These are phyloP conservation scores for Excalfactoria chinensis DNA, from an alignment of 2,113 vertebrate species.

Conservation along the genomic window DNA sequence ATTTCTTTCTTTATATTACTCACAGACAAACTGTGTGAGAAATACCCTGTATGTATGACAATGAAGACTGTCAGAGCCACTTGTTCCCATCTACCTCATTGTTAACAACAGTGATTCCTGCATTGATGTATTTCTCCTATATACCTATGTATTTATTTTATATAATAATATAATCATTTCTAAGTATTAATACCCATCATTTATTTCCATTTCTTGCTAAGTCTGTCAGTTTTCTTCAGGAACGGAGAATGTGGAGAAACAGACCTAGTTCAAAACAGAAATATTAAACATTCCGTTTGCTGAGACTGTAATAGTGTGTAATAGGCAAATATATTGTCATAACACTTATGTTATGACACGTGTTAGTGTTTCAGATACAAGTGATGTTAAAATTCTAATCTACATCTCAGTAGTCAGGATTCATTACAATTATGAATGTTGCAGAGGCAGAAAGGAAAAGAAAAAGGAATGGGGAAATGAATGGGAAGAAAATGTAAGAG, in stretches of 20 bases:
- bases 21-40: background rate
- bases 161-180: background rate
- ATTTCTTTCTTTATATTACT: background rate
- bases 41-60: background rate
- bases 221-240: background rate
- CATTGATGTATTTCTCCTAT: background rate
- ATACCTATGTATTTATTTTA: no score
- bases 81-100: background rate
- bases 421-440: background rate
- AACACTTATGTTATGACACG: background rate
- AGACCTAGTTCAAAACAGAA: background rate
- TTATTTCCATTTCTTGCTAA: background rate
- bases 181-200: background rate
- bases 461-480: background rate
- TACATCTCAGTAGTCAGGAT: background rate
- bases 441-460: background rate
- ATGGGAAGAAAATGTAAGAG: background rate
- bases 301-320: background rate
- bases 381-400: background rate
- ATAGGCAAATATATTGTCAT: background rate
- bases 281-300: background rate
- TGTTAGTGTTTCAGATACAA: background rate
- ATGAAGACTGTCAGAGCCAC: background rate
- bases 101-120: background rate
- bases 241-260: background rate